phyloP scores from a whole-genome alignment of 2,888 invertebrate genomes.

The Listrodromus nycthemerus region DNA sequence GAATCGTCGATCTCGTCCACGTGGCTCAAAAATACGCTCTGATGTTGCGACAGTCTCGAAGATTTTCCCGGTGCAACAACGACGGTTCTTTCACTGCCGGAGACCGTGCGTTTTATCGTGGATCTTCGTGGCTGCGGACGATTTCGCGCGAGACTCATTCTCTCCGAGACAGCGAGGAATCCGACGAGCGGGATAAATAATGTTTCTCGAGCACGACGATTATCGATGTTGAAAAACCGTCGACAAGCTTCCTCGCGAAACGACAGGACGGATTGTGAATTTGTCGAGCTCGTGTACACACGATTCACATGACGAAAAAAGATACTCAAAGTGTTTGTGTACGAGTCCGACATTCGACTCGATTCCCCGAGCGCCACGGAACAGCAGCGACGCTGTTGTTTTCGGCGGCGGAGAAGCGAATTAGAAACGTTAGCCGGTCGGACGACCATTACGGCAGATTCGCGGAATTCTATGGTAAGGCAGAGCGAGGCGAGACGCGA shows the following conservation, averaged over 20 bases:
- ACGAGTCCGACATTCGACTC: neutral
- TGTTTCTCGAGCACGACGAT: neutral
- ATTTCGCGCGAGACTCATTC: slow-evolving; percentile 59
- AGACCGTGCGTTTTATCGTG: slow-evolving; percentile 9
- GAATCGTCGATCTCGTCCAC: slow-evolving; percentile 49
- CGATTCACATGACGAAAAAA: neutral
- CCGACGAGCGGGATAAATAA: neutral
- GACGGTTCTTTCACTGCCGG: neutral
- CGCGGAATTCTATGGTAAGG: neutral
- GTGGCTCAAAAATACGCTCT: slow-evolving; percentile 36
- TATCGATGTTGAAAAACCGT: slow-evolving; percentile 9
- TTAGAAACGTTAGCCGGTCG: neutral
- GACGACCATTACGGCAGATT: neutral
- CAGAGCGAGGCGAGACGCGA: neutral
- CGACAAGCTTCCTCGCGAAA: neutral
- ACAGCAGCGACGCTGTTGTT: neutral
- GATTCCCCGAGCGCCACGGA: neutral
- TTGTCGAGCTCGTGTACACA: neutral
- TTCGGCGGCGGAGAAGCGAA: neutral
- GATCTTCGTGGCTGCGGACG: slow-evolving; percentile 44
- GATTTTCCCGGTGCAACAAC: slow-evolving; percentile 45
- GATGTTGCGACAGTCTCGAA: slow-evolving; percentile 33
- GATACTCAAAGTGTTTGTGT: neutral
- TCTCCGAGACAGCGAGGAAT: neutral
- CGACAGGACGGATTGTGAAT: neutral